These are phyloP conservation scores for Prolemur simus DNA, from an alignment of 2,113 vertebrate genomes.

Conservation along the genomic window DNA sequence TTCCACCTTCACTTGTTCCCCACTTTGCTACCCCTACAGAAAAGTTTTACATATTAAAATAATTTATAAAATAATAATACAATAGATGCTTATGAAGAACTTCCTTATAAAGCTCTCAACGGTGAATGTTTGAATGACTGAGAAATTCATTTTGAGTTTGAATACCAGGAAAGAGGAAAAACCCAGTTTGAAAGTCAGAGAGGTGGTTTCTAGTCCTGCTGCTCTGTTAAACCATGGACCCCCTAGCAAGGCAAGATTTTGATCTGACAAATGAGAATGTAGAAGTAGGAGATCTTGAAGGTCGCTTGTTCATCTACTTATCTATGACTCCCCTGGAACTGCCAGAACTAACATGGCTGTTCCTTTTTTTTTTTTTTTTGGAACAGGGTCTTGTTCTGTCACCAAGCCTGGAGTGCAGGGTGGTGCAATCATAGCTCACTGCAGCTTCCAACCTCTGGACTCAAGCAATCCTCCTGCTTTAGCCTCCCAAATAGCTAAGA, in stretches of 20 bases:
- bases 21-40: not conserved
- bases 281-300: not conserved
- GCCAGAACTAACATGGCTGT: no score
- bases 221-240: not conserved
- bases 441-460: no score
- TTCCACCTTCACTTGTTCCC: not conserved
- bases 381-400: no score
- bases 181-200: not conserved
- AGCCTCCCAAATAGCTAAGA: no score
- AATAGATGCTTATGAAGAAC: not conserved
- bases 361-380: no score
- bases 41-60: not conserved
- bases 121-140: not conserved
- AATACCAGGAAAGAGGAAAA: slow-evolving; percentile 17
- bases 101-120: not conserved
- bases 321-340: no score
- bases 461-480: no score
- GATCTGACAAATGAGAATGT: not conserved
- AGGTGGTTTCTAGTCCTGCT: not conserved
- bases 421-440: no score
- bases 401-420: no score
- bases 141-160: not conserved
- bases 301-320: not conserved
- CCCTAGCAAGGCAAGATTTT: not conserved
- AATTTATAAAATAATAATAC: not conserved